phyloP scores from a whole-genome alignment of 2,113 vertebrate species.

The Peromyscus californicus region DNA sequence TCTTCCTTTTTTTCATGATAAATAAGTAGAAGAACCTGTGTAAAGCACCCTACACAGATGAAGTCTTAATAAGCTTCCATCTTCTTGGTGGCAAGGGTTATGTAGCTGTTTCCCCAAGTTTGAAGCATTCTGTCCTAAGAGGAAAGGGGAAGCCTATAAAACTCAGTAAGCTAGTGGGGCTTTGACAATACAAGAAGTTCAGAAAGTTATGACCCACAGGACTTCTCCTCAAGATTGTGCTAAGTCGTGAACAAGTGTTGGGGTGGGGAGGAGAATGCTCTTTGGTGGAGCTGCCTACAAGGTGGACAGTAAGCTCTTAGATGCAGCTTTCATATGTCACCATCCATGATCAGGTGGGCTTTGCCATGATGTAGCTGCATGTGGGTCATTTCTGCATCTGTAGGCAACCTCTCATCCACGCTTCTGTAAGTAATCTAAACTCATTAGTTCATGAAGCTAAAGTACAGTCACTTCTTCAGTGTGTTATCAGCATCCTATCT shows the following conservation, averaged over 20 bases:
- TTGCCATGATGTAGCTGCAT: not conserved
- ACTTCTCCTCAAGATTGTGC: not conserved
- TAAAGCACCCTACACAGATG: not conserved
- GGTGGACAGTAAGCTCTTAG: not conserved
- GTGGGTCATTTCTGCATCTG: not conserved
- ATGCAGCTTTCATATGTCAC: not conserved
- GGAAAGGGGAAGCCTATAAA: not conserved
- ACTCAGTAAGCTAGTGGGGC: not conserved
- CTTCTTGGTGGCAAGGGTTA: not conserved
- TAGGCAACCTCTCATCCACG: not conserved
- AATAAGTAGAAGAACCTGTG: not conserved
- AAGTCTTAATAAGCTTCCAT: not conserved
- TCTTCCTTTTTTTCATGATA: not conserved
- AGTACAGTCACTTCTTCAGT: not conserved
- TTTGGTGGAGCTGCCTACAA: not conserved
- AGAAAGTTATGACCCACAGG: no score
- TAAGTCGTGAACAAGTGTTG: not conserved
- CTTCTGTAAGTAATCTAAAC: not conserved
- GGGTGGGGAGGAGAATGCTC: no score
- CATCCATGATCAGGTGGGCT: not conserved
- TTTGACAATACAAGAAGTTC: not conserved
- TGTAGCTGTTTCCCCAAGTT: not conserved
- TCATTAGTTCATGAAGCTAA: not conserved
- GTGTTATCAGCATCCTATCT: not conserved
- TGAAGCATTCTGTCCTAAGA: no score